Base-by-base conservation (phyloP, 2,113 vertebrate species). In the Lycaon pictus region DNA sequence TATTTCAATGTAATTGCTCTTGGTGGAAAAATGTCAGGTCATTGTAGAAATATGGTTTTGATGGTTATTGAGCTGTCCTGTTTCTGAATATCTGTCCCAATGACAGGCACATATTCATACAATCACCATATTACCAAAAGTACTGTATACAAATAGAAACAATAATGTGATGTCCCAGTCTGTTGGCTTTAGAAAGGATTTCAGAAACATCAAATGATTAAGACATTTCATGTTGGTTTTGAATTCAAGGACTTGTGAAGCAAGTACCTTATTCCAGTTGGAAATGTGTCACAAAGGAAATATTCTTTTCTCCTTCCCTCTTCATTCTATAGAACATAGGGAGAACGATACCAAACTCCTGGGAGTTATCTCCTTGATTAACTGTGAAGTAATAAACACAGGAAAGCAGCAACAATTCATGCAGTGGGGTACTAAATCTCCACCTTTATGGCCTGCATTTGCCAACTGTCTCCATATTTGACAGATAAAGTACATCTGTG, bases 381-480 rank as follows among this genome's bases (percentile, higher is more conserved):
- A 97, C 88, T 7, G 17, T 98, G 95, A 97, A 17, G 95, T 96
- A 98, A 98, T 65, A 98, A 98, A 98, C 97, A 97, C 85, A 97
- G 97, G 69, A 97, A 98, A 98, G 95, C 96, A 97, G 95, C 97
- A 98, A 97, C 98, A 98, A 95, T 97, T 98, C 97, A 90, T 97
- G 43, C 35, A 97, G 84, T 51, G 25, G 0, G 84, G 92, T 97
- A 97, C 97, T 98, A 97, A 98, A 98, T 98, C 98, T 98, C 88
- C 79, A 95, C 87, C 96, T 98, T 98, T 98, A 98, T 97, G 98
- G 96, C 95, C 97, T 96, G 48, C 95, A n/a, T 98, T 98, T 98
- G 97, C 98, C 98, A 98, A 98, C 97, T 98, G 96, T 98, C 98
- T 98, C 97, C 71, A 25, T 95, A 87, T 98, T 96, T 98, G 98